A percentile compares a stretch with the other conserved stretches of the same genome.
These are phyloP conservation scores for Hyposoter didymator DNA, from an alignment of 2,888 invertebrate species.

Conservation along the genomic window DNA sequence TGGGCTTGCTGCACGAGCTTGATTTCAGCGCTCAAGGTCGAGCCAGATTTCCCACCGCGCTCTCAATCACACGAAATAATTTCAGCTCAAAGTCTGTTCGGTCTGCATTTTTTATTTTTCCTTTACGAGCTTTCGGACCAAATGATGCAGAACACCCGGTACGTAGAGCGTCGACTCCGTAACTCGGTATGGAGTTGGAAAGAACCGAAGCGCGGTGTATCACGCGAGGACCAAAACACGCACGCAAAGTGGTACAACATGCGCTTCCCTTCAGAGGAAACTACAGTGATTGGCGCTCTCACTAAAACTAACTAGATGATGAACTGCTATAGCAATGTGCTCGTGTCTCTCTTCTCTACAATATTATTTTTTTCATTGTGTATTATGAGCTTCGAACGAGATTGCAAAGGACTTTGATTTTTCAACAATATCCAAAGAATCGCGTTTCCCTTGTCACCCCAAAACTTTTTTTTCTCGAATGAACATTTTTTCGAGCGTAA, in stretches of 20 bases:
- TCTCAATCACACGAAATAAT: neutral
- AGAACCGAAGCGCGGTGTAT: constrained; percentile 42
- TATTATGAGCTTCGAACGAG: neutral
- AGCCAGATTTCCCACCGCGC: neutral
- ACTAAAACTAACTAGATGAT: constrained; percentile 33
- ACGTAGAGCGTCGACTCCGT: neutral
- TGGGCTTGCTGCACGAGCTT: too few species aligned
- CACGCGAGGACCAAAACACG: constrained; percentile 61
- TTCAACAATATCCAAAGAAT: neutral
- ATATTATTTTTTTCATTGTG: neutral
- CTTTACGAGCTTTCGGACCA: neutral
- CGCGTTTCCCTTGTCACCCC: neutral
- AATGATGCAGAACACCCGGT: neutral
- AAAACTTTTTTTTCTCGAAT: neutral
- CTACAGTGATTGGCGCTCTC: constrained; percentile 45
- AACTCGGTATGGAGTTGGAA: constrained; percentile 30
- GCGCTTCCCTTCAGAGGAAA: constrained; percentile 21
- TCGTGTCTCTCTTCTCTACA: constrained; percentile 10
- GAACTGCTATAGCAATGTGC: constrained; percentile 10
- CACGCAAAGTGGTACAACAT: constrained; percentile 45
- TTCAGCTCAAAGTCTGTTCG: neutral
- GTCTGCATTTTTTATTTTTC: neutral
- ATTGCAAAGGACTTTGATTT: neutral
- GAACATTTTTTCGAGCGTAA: too few species aligned
- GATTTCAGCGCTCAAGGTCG: too few species aligned